Evolutionary conservation across 2,888 invertebrate genomes (phyloP).

Genomic region (Stomorhina lunata): DNA sequence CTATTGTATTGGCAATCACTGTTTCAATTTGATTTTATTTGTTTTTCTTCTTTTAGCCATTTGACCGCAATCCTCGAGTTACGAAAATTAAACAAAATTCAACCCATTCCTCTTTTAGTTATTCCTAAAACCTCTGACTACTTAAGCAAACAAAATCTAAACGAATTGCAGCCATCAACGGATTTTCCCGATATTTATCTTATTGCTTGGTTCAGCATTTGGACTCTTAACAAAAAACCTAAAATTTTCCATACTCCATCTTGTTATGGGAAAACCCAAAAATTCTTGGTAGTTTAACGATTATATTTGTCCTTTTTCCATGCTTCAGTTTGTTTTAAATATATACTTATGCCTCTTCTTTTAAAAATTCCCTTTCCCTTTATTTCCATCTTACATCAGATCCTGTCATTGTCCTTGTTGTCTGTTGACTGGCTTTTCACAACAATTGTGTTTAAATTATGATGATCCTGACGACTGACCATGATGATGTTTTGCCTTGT

Average conservation of each 20-base stretch:
- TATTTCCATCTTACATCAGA: background rate
- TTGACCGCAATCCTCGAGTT: no score
- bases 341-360: background rate
- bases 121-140: background rate
- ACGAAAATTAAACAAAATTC: background rate
- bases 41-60: background rate
- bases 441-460: conserved; percentile 51
- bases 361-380: background rate
- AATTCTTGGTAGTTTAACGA: conserved; percentile 35
- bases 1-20: no score
- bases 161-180: conserved; percentile 37
- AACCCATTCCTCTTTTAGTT: background rate
- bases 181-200: conserved; percentile 58
- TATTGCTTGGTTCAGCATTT: conserved; percentile 47
- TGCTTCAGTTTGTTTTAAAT: background rate
- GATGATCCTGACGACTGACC: conserved; percentile 53
- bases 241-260: background rate
- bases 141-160: background rate
- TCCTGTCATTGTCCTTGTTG: conserved; percentile 29
- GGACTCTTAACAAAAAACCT: conserved; percentile 28
- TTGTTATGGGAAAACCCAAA: background rate
- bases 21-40: no score
- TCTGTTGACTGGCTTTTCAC: conserved; percentile 51
- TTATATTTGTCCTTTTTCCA: conserved; percentile 24
- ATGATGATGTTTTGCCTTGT: background rate